Percentiles rank a stretch among this genome's conserved stretches.
Conservation (phyloP, 1,140 invertebrate genomes). For the Aphelenchoides avenae region DNA sequence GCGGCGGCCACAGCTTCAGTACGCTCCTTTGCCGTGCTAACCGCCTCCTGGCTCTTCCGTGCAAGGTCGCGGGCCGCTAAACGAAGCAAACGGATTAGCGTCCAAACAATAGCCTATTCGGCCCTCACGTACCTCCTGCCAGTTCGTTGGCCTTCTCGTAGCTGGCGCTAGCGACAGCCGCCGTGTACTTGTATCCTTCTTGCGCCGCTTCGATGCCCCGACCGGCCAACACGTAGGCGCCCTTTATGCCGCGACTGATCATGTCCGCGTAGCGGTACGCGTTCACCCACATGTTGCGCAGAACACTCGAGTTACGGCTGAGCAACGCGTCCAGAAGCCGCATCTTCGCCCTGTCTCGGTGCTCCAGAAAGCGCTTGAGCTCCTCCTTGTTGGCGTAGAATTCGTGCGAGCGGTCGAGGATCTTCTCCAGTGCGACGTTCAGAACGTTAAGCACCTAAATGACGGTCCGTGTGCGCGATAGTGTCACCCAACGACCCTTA, state of each 20-base stretch:
- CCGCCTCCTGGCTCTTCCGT: no score
- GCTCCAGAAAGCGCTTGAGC: constrained; percentile 4
- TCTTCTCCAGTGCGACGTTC: constrained; percentile 14
- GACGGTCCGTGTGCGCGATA: neutral
- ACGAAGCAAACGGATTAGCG: no score
- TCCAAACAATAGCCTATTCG: no score
- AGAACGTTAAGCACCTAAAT: constrained; percentile 1
- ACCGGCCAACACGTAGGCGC: no score
- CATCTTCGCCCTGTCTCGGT: constrained; percentile 14
- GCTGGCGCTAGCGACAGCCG: no score
- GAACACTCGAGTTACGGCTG: neutral
- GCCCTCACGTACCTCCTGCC: no score
- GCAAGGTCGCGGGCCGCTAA: no score
- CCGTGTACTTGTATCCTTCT: no score
- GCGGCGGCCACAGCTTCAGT: no score
- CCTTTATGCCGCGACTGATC: neutral
- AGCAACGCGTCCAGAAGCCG: constrained; percentile 16
- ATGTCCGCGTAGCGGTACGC: constrained; percentile 10
- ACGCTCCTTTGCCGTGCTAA: no score
- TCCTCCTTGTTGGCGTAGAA: constrained; percentile 20
- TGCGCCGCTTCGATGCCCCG: no score
- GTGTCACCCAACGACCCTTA: neutral
- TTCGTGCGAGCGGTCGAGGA: constrained; percentile 13
- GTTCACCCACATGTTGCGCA: constrained; percentile 9
- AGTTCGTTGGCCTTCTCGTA: no score